Percentiles rank a stretch among this genome's conserved stretches.
phyloP scores from a whole-genome alignment of 2,888 invertebrate genomes.

The Tenthredo livida region DNA sequence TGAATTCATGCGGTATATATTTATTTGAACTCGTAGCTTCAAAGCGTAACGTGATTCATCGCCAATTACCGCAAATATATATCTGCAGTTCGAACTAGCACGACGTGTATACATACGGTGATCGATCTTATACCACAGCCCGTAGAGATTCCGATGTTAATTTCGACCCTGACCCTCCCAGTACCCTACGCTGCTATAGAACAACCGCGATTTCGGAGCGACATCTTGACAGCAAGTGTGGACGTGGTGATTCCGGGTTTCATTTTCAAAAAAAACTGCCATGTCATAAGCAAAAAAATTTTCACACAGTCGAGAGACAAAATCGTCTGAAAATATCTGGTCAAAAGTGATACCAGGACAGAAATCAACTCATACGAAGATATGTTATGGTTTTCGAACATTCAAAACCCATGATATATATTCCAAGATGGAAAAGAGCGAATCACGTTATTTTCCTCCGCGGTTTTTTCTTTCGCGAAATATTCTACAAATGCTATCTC shows the following conservation, averaged over 20 bases:
- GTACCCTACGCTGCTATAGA: not conserved
- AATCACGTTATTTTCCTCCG: not conserved
- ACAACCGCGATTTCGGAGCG: not conserved
- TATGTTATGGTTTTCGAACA: too few relatives aligned
- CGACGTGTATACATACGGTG: not conserved
- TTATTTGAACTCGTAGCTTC: conserved; percentile 2
- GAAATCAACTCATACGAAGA: too few relatives aligned
- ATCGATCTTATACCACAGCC: conserved; percentile 25
- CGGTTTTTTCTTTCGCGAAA: not conserved
- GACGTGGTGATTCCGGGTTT: not conserved
- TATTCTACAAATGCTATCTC: not conserved
- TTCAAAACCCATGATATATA: too few relatives aligned
- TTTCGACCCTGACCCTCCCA: conserved; percentile 17
- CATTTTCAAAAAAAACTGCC: not conserved
- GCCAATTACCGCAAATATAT: conserved; percentile 24
- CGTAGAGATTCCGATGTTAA: conserved; percentile 23
- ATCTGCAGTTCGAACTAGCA: conserved; percentile 4
- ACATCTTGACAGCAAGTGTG: not conserved
- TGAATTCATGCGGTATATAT: not conserved
- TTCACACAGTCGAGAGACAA: not conserved
- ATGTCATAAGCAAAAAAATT: not conserved
- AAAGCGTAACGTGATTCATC: conserved; percentile 19
- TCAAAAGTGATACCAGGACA: too few relatives aligned
- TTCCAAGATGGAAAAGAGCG: not conserved
- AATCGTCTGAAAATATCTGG: too few relatives aligned